These are phyloP conservation scores for Hoplodrina ambigua DNA, from an alignment of 2,888 invertebrate species.

Conservation along the genomic window DNA sequence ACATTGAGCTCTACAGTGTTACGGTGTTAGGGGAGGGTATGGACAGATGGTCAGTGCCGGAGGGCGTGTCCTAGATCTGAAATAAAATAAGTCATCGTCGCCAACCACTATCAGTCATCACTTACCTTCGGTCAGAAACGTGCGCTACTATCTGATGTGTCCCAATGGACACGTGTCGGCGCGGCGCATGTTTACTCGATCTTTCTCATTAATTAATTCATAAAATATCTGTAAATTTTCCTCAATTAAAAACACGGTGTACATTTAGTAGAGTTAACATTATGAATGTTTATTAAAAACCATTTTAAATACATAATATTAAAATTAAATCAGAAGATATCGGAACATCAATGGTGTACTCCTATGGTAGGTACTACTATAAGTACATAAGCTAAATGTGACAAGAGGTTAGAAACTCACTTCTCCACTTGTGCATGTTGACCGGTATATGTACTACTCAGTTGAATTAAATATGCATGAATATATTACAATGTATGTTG, in stretches of 20 bases:
- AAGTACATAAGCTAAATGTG: constrained; percentile 39
- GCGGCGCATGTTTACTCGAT: constrained; percentile 41
- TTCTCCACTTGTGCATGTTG: constrained; percentile 43
- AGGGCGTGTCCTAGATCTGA: constrained; percentile 52
- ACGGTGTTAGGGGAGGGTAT: constrained; percentile 56
- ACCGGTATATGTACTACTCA: constrained; percentile 56
- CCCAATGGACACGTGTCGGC: constrained; percentile 44
- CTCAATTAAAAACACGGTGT: constrained; percentile 40
- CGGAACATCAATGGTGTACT: constrained; percentile 42
- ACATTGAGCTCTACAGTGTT: too few relatives aligned
- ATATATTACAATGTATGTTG: constrained; percentile 74
- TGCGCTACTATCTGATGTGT: constrained; percentile 49
- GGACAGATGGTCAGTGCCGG: constrained; percentile 37
- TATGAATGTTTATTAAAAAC: constrained; percentile 40
- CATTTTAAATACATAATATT: constrained; percentile 24
- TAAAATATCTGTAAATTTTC: constrained; percentile 40
- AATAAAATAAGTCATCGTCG: constrained; percentile 64
- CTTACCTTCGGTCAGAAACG: constrained; percentile 53
- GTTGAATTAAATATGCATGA: constrained; percentile 68
- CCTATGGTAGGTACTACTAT: constrained; percentile 48
- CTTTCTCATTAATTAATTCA: constrained; percentile 48
- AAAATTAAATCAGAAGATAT: constrained; percentile 41
- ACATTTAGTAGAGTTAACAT: constrained; percentile 33
- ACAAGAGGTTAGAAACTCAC: constrained; percentile 47
- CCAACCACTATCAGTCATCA: constrained; percentile 59